phyloP scores from a whole-genome alignment of 2,888 invertebrate species.

The Tanytarsus gracilentus region DNA sequence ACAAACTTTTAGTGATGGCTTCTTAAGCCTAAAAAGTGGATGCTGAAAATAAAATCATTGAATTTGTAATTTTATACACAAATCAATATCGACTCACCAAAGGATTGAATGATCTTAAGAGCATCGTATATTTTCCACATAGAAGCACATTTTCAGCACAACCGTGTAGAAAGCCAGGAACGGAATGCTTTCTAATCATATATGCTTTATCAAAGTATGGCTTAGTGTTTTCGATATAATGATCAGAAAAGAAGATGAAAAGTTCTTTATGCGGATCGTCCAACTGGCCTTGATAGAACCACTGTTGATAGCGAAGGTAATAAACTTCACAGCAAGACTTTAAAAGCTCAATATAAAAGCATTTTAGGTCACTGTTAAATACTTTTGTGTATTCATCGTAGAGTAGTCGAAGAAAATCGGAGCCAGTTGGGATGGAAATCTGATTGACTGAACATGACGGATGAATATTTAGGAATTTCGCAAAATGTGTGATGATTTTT shows the following conservation, averaged over 20 bases:
- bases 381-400: slow-evolving; percentile 38
- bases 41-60: slow-evolving; percentile 34
- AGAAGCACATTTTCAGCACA: slow-evolving; percentile 56
- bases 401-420: slow-evolving; percentile 38
- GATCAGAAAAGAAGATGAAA: slow-evolving; percentile 51
- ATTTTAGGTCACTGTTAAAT: slow-evolving; percentile 36
- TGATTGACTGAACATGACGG: slow-evolving; percentile 35
- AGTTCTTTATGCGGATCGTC: slow-evolving; percentile 76
- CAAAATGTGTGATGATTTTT: slow-evolving; percentile 36
- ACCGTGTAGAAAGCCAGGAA: slow-evolving; percentile 60
- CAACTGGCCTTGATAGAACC: slow-evolving; percentile 76
- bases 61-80: not conserved
- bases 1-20: slow-evolving; percentile 39
- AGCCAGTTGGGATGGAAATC: slow-evolving; percentile 35
- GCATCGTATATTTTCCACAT: slow-evolving; percentile 64
- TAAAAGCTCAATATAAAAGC: slow-evolving; percentile 38
- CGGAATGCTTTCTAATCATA: slow-evolving; percentile 36
- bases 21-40: slow-evolving; percentile 36
- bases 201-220: slow-evolving; percentile 41
- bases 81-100: slow-evolving; percentile 46
- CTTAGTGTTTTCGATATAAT: slow-evolving; percentile 38
- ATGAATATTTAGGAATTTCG: slow-evolving; percentile 36
- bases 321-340: slow-evolving; percentile 40
- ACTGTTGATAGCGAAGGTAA: slow-evolving; percentile 55
- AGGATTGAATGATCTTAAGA: slow-evolving; percentile 60